Base-by-base conservation (phyloP, 1,140 invertebrate genomes). In the Nomia melanderi region DNA sequence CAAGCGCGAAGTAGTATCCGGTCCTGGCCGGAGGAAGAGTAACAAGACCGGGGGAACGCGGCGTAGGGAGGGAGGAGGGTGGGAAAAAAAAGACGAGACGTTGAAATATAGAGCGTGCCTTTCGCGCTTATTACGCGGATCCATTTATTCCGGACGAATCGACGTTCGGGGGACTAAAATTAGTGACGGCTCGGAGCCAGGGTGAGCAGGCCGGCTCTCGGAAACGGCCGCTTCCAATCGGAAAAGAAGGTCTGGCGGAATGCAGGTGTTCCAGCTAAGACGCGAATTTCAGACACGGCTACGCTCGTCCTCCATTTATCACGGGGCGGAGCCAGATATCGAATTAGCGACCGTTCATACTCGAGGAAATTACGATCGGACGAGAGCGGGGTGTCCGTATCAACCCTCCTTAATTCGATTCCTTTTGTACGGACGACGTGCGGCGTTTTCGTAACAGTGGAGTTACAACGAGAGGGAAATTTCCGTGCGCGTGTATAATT, bases 251-350 rank as follows among this genome's bases (percentile, higher is more conserved):
- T 36, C n/a, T 17, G 7, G 1, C 23, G 20, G 12, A 65, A 65
- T 54, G 41, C 33, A 72, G 60, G 60, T 82, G 60, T 44, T 56
- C 41, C 14, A 17, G 12, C 25, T 50, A 36, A 63, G n/a, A 25
- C 27, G 67, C 60, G 59, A 70, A 71, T 77, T 81, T 82, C 70
- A 81, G 74, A 79, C 20, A 57, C 41, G 9, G 5, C 9, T 39
- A 62, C n/a, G 56, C 27, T 41, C 12, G 2, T 69, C 50, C 33
- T 12, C n/a, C 39, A 73, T 81, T 83, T 59, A 36, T 41, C 59
- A n/a, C 1, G 1, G 4, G 25, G 6, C 12, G 41, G 11, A 12
- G 31, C 12, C 57, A 69, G 57, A 81, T 64, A 50, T 81, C 50
- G 33, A 72, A 73, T 83, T 82, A 69, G 64, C 20, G 23, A 3